Conservation (phyloP, 2,888 invertebrate species). For the Acanthosepion pharaonis region DNA sequence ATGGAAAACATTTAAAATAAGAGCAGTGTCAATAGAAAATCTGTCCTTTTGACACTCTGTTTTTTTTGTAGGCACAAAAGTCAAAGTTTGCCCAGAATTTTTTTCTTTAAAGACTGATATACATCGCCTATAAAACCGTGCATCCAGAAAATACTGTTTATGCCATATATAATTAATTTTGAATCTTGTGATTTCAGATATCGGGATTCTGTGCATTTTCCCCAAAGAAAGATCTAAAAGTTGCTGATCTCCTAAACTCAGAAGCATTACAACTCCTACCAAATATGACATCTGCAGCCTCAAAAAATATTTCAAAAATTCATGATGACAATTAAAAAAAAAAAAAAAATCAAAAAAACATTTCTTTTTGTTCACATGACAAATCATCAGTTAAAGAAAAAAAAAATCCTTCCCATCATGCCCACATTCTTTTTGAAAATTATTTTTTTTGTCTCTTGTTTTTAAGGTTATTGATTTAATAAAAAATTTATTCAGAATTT, state of each 20-base stretch:
- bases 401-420: background rate
- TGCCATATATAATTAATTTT: background rate
- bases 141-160: background rate
- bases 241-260: background rate
- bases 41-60: too few relatives aligned
- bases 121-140: background rate
- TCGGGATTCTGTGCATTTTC: background rate
- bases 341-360: background rate
- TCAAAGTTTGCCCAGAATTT: background rate
- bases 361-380: background rate
- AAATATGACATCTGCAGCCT: background rate
- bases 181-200: background rate
- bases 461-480: slow-evolving; percentile 1
- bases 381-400: slow-evolving; percentile 2
- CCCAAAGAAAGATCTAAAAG: slow-evolving; percentile 6
- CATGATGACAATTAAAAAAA: background rate
- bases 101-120: background rate
- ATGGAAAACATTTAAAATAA: too few relatives aligned
- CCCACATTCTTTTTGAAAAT: background rate
- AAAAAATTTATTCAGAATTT: background rate
- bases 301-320: background rate
- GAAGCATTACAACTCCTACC: background rate
- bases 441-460: background rate
- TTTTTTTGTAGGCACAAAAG: too few relatives aligned
- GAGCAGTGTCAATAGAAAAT: too few relatives aligned